Percentiles rank a stretch among this genome's conserved stretches.
phyloP scores from a whole-genome alignment of 2,888 invertebrate genomes.

The Meta bourneti region DNA sequence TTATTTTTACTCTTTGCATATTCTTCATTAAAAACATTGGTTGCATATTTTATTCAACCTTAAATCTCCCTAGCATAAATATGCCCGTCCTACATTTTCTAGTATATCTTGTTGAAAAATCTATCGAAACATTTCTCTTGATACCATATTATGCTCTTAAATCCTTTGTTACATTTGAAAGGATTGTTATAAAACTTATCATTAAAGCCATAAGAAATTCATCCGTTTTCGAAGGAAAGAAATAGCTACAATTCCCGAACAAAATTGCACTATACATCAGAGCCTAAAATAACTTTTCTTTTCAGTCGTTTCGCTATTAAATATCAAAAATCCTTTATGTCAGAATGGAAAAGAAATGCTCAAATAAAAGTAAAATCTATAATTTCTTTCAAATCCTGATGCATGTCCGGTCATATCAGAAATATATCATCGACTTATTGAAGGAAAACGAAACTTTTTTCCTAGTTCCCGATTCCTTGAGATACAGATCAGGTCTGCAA shows the following conservation, averaged over 20 bases:
- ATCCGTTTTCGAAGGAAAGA: constrained; percentile 13
- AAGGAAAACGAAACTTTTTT: constrained; percentile 44
- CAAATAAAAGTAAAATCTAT: constrained; percentile 61
- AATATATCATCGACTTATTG: constrained; percentile 72
- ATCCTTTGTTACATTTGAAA: not conserved
- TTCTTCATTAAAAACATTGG: not conserved
- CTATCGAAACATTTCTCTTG: not conserved
- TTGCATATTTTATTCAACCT: not conserved
- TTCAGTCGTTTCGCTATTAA: constrained; percentile 34
- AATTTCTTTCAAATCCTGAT: constrained; percentile 66
- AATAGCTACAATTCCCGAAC: constrained; percentile 36
- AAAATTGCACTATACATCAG: constrained; percentile 53
- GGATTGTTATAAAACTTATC: not conserved
- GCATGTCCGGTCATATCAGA: constrained; percentile 67
- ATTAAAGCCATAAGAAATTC: not conserved
- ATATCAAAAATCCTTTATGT: constrained; percentile 48
- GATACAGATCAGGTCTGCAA: constrained; percentile 42
- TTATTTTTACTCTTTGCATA: not conserved
- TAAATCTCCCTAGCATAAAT: not conserved
- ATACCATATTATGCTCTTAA: not conserved
- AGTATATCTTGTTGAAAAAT: not conserved
- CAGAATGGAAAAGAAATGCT: constrained; percentile 30
- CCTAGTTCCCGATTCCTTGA: constrained; percentile 29
- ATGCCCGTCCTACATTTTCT: not conserved
- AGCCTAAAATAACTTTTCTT: constrained; percentile 44